phyloP scores from a whole-genome alignment of 2,113 vertebrate species.

The sheep (Ovis aries) region ARS-UI_Ramb_v3.0 NC_056056.1:178597501-178598000 shows the following conservation, averaged over 20 bases:
- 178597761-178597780: background rate
- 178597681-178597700: background rate
- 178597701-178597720: background rate
- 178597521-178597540: background rate
- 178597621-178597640: rapidly evolving
- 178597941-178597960: rapidly evolving
- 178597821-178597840: background rate
- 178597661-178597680: background rate
- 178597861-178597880: background rate
- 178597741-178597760: rapidly evolving
- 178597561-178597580: background rate
- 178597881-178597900: background rate
- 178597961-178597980: rapidly evolving
- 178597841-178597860: background rate
- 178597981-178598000: background rate
- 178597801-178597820: background rate
- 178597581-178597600: background rate
- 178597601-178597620: background rate
- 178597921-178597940: background rate
- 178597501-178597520: background rate
- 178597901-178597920: too few relatives aligned
- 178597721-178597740: background rate
- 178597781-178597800: background rate
- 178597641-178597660: background rate
- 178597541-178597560: background rate